These are phyloP conservation scores for Nasua narica DNA, from an alignment of 2,797 vertebrate genomes.

Conservation along the genomic window DNA sequence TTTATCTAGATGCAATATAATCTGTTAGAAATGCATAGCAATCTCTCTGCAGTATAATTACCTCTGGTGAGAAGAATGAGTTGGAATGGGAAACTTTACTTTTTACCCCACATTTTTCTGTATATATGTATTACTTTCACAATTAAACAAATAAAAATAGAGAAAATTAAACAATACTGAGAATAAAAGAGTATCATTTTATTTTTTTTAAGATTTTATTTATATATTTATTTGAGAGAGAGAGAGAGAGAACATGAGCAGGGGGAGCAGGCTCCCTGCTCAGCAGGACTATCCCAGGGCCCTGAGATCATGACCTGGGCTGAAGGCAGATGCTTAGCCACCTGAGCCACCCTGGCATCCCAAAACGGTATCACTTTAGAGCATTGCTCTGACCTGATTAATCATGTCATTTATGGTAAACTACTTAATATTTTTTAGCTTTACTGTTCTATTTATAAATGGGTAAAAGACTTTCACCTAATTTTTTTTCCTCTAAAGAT, in stretches of 20 bases:
- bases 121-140: background rate
- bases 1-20: background rate
- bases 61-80: background rate
- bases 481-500: background rate
- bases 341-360: too few species aligned
- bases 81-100: background rate
- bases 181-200: background rate
- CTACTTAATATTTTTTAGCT: background rate
- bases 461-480: background rate
- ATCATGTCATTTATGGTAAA: background rate
- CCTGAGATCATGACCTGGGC: too few species aligned
- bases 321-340: too few species aligned
- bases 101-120: background rate
- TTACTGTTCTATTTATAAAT: constrained; percentile 1
- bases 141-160: constrained; percentile 3
- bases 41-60: background rate
- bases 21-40: background rate
- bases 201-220: too few species aligned
- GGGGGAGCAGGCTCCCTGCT: too few species aligned
- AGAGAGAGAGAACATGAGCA: too few species aligned
- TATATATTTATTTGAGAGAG: too few species aligned
- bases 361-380: background rate
- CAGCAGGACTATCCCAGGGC: too few species aligned
- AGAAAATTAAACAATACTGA: background rate
- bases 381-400: background rate